Evolutionary conservation across 92 coral and sea anemone genomes (phyloP).

Genomic region (Palythoa heliodiscus): DNA sequence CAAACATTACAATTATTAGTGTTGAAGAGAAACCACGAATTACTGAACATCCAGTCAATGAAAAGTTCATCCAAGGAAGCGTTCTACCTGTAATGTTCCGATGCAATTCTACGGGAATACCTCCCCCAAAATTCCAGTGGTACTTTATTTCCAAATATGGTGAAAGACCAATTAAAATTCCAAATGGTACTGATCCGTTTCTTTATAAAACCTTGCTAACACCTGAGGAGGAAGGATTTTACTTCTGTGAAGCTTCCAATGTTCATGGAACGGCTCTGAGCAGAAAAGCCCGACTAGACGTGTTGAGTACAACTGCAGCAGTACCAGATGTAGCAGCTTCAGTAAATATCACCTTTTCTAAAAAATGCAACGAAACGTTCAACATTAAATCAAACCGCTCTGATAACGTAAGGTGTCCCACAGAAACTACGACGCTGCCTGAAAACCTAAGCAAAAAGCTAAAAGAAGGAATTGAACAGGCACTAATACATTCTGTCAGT

Average conservation of each 20-base stretch:
- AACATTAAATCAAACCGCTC: not conserved
- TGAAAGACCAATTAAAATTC: not conserved
- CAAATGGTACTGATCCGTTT: slow-evolving; percentile 24
- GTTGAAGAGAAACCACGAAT: slow-evolving; percentile 59
- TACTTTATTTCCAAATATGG: slow-evolving; percentile 14
- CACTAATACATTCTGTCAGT: not conserved
- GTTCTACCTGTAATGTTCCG: slow-evolving; percentile 38
- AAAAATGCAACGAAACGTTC: not conserved
- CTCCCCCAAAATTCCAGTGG: slow-evolving; percentile 62
- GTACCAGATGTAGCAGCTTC: slow-evolving; percentile 24
- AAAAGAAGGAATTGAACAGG: not conserved
- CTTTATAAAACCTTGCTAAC: slow-evolving; percentile 1
- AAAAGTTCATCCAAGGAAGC: slow-evolving; percentile 28
- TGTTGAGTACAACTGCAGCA: slow-evolving; percentile 32
- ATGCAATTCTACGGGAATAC: slow-evolving; percentile 66
- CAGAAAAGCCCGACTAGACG: slow-evolving; percentile 44
- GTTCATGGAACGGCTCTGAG: slow-evolving; percentile 33
- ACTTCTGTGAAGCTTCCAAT: slow-evolving; percentile 51
- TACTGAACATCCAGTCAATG: slow-evolving; percentile 53
- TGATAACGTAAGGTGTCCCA: not conserved
- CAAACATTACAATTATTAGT: slow-evolving; percentile 61
- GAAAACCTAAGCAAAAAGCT: not conserved
- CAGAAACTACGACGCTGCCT: not conserved
- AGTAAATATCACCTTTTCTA: not conserved
- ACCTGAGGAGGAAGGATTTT: slow-evolving; percentile 34